Percentiles rank a stretch among this genome's conserved stretches.
Conservation (phyloP, 35 echinoderm and acorn worm species). For the Anneissia japonica region DNA sequence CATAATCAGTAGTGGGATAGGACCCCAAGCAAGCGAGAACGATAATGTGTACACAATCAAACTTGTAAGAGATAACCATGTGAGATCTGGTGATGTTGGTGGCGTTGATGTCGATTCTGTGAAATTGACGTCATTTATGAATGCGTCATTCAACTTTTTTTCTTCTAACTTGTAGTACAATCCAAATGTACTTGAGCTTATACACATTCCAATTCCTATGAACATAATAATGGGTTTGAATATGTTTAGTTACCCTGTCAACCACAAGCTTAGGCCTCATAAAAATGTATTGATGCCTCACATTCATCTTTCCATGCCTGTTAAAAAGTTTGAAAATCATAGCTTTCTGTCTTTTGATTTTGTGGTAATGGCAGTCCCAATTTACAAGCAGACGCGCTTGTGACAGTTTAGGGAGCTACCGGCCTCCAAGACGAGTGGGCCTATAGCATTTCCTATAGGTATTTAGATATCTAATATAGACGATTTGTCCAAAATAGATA, state of each 20-base stretch:
- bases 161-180: conserved; percentile 55
- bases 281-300: too few relatives aligned
- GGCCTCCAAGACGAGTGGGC: background rate
- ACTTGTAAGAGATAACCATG: conserved; percentile 61
- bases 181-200: conserved; percentile 81
- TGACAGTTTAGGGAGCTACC: background rate
- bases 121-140: background rate
- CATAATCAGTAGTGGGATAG: conserved; percentile 87
- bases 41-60: conserved; percentile 76
- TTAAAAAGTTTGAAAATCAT: too few relatives aligned
- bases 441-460: background rate
- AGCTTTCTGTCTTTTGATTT: too few relatives aligned
- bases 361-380: too few relatives aligned
- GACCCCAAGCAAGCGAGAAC: conserved; percentile 76
- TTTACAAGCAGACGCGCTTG: too few relatives aligned
- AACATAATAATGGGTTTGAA: background rate
- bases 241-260: background rate
- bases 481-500: too few relatives aligned
- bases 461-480: background rate
- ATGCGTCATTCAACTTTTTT: too few relatives aligned
- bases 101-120: background rate
- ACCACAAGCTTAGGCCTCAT: too few relatives aligned
- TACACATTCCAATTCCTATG: conserved; percentile 54
- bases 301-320: too few relatives aligned
- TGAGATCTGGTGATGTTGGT: conserved; percentile 6